Percentiles rank a stretch among this genome's conserved stretches.
These are phyloP conservation scores for Hirtodrosophila duncani DNA, from an alignment of 2,888 invertebrate species.

Conservation along the genomic window DNA sequence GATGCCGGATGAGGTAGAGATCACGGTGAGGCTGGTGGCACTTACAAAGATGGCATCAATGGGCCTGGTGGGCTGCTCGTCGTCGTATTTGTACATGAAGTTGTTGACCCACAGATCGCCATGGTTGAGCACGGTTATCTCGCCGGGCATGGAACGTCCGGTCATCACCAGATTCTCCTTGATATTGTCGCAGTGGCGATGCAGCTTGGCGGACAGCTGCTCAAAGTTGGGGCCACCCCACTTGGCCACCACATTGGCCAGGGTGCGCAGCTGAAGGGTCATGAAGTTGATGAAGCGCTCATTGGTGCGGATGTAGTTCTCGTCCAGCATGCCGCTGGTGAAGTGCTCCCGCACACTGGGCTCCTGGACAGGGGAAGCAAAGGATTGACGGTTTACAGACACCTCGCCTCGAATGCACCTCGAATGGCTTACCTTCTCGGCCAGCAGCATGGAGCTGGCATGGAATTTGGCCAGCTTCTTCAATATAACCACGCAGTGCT, in stretches of 20 bases:
- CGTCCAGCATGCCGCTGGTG: conserved; percentile 74
- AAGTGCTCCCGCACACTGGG: conserved; percentile 66
- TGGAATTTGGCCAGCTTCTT: conserved; percentile 80
- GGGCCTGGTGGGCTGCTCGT: conserved; percentile 67
- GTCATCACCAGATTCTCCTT: conserved; percentile 73
- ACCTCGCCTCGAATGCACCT: no score
- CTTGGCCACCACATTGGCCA: conserved; percentile 76
- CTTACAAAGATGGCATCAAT: conserved; percentile 79
- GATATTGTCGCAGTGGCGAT: conserved; percentile 70
- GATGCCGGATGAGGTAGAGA: not conserved
- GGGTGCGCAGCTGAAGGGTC: conserved; percentile 65
- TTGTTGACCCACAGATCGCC: conserved; percentile 81
- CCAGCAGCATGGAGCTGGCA: conserved; percentile 80
- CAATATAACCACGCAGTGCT: conserved; percentile 79
- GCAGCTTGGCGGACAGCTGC: conserved; percentile 77
- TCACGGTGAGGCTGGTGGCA: conserved; percentile 15
- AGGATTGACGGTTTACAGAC: not conserved
- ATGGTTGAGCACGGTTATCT: conserved; percentile 80
- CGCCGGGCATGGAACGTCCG: conserved; percentile 61
- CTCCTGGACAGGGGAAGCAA: conserved; percentile 48
- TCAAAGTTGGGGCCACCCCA: conserved; percentile 78
- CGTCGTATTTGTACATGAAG: conserved; percentile 79
- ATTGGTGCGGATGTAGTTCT: conserved; percentile 71
- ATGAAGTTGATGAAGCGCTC: conserved; percentile 73
- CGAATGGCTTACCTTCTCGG: conserved; percentile 79